Evolutionary conservation across 1,140 invertebrate genomes (phyloP).

Genomic region (Leguminivora glycinivorella): DNA sequence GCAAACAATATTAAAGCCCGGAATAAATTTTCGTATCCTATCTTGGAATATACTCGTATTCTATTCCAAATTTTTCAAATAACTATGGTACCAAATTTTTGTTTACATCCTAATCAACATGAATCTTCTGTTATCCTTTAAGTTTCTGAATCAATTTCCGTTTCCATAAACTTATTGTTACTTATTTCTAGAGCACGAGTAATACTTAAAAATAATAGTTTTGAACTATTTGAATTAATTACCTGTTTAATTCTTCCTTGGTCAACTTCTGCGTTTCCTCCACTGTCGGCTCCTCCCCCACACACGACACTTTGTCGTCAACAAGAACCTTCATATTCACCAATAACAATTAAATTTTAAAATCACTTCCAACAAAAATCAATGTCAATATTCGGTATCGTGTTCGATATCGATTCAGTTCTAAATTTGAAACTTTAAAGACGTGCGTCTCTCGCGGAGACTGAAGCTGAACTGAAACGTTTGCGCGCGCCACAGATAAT

Average conservation of each 20-base stretch:
- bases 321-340: constrained; percentile 65
- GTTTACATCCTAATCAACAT: too few relatives aligned
- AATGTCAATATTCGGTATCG: constrained; percentile 42
- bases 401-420: constrained; percentile 47
- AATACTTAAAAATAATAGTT: not conserved
- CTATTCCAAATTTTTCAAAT: too few relatives aligned
- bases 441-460: constrained; percentile 38
- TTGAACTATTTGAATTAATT: not conserved
- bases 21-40: too few relatives aligned
- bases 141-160: not conserved
- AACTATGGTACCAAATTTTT: too few relatives aligned
- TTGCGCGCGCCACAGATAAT: not conserved
- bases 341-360: constrained; percentile 32
- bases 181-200: too few relatives aligned
- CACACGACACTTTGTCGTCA: constrained; percentile 61
- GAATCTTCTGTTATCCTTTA: too few relatives aligned
- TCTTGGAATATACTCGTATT: too few relatives aligned
- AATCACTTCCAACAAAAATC: constrained; percentile 31
- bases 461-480: constrained; percentile 46
- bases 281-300: constrained; percentile 60
- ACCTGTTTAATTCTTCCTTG: constrained; percentile 74
- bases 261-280: constrained; percentile 52
- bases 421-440: constrained; percentile 30
- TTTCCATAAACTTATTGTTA: not conserved
- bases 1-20: too few relatives aligned